Percentiles rank a stretch among this genome's conserved stretches.
These are phyloP conservation scores for Caerostris extrusa DNA, from an alignment of 1,140 invertebrate genomes.

Conservation along the genomic window DNA sequence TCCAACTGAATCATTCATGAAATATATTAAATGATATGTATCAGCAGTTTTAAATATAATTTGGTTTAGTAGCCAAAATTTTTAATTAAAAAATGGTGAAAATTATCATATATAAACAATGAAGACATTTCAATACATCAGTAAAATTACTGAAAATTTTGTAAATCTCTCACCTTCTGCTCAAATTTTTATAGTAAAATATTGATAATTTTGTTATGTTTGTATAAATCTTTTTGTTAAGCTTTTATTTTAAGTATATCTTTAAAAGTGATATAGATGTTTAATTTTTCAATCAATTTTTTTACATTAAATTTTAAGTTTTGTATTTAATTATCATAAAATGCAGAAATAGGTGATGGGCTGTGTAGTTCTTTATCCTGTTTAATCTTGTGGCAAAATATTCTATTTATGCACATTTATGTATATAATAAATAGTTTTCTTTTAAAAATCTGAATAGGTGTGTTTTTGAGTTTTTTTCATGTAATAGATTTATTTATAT, in stretches of 20 bases:
- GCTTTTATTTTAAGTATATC: background rate
- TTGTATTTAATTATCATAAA: background rate
- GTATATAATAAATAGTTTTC: background rate
- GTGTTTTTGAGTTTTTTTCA: background rate
- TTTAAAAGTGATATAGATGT: background rate
- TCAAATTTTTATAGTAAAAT: constrained; percentile 10
- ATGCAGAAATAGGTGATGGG: background rate
- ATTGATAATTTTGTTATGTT: background rate
- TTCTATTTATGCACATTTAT: constrained; percentile 3
- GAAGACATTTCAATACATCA: background rate
- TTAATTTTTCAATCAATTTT: background rate
- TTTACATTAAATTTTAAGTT: background rate
- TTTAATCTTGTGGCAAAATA: background rate
- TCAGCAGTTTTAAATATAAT: background rate
- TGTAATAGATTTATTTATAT: constrained; percentile 17
- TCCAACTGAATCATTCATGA: background rate
- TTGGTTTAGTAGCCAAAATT: background rate
- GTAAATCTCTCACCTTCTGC: background rate
- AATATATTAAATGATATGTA: background rate
- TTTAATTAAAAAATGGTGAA: background rate
- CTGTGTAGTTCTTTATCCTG: background rate
- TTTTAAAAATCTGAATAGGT: background rate
- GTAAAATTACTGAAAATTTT: background rate
- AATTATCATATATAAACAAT: background rate
- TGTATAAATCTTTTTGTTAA: background rate